Percentiles rank a stretch among this genome's conserved stretches.
Evolutionary conservation across 2,113 vertebrate species (phyloP).

Genomic region (Agapornis roseicollis): DNA sequence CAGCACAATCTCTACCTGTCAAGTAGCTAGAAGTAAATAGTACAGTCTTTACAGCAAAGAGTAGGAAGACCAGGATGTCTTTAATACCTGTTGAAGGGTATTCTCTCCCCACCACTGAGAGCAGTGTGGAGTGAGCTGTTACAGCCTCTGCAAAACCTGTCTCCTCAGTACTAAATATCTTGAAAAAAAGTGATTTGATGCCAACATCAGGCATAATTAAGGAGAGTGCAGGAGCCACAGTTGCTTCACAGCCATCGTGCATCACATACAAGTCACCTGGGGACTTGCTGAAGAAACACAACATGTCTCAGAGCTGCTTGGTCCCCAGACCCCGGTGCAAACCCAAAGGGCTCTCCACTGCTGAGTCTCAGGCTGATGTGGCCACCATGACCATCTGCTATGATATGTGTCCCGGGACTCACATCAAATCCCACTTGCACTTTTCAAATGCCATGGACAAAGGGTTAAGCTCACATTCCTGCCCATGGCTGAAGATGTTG

Average conservation of each 20-base stretch:
- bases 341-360: not conserved
- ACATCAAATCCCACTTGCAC: not conserved
- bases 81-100: not conserved
- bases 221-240: not conserved
- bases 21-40: not conserved
- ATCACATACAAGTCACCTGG: not conserved
- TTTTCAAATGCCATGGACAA: not conserved
- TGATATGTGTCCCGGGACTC: not conserved
- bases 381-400: not conserved
- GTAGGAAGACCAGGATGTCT: not conserved
- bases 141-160: not conserved
- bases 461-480: not conserved
- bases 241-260: not conserved
- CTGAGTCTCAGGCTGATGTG: not conserved
- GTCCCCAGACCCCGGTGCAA: not conserved
- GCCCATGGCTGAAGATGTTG: not conserved
- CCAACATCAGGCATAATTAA: not conserved
- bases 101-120: not conserved
- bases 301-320: not conserved
- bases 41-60: not conserved
- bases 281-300: not conserved
- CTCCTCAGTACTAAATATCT: not conserved
- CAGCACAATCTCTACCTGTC: not conserved
- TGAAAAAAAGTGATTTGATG: not conserved
- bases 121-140: not conserved